Evolutionary conservation across 2,888 invertebrate genomes (phyloP).

Genomic region (Apeira syringaria): DNA sequence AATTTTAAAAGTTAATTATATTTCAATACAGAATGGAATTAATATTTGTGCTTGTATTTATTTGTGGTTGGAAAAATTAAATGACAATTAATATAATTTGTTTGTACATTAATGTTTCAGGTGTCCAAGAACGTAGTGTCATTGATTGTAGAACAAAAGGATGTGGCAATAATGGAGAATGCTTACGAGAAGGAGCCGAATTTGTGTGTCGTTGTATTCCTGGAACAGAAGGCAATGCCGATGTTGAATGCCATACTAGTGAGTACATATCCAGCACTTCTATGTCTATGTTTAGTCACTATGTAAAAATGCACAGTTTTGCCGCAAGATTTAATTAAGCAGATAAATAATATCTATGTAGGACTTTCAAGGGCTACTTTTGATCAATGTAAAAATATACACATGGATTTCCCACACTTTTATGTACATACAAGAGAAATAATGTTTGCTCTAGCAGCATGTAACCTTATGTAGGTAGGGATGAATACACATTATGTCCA

Average conservation of each 20-base stretch:
- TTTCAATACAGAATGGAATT: too few relatives aligned
- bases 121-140: slow-evolving; percentile 82
- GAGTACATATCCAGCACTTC: slow-evolving; percentile 49
- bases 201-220: slow-evolving; percentile 92
- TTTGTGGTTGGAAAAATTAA: too few relatives aligned
- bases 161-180: slow-evolving; percentile 93
- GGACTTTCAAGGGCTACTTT: not conserved
- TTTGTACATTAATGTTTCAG: too few relatives aligned
- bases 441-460: slow-evolving; percentile 1
- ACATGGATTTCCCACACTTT: slow-evolving; percentile 27
- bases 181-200: slow-evolving; percentile 92
- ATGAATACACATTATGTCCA: not conserved
- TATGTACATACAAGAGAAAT: slow-evolving; percentile 47
- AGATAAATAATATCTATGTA: slow-evolving; percentile 23
- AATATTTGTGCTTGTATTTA: too few relatives aligned
- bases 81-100: too few relatives aligned
- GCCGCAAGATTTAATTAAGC: slow-evolving; percentile 22
- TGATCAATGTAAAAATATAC: slow-evolving; percentile 22
- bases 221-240: slow-evolving; percentile 89
- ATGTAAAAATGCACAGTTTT: slow-evolving; percentile 78
- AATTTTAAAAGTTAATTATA: too few relatives aligned
- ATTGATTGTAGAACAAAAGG: slow-evolving; percentile 93
- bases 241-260: slow-evolving; percentile 87
- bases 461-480: slow-evolving; percentile 7
- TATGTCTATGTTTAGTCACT: slow-evolving; percentile 46